Conservation (phyloP, 2,113 vertebrate genomes). For the Anhinga anhinga region DNA sequence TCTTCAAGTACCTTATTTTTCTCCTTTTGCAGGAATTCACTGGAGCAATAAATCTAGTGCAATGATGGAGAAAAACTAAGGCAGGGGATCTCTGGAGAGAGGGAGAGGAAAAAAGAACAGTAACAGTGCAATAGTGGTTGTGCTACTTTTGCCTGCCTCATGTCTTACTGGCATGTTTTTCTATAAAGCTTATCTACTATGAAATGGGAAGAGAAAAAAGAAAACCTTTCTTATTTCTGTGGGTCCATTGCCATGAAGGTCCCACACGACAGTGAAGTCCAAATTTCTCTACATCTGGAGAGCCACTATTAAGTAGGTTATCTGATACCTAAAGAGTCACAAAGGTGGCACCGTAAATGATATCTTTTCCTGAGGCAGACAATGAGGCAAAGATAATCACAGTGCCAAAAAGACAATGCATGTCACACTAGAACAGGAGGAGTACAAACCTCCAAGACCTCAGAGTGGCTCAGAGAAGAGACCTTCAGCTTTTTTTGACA, state of each 20-base stretch:
- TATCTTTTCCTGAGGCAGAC: conserved; percentile 55
- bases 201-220: not conserved
- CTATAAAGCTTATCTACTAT: not conserved
- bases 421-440: conserved; percentile 61
- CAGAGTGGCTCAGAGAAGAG: conserved; percentile 39
- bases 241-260: not conserved
- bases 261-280: conserved; percentile 7
- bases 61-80: conserved; percentile 71
- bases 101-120: not conserved
- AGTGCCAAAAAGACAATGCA: conserved; percentile 51
- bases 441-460: conserved; percentile 39
- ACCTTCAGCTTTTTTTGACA: conserved; percentile 50
- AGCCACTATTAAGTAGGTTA: conserved; percentile 46
- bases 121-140: not conserved
- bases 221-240: not conserved
- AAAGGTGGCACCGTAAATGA: conserved; percentile 49
- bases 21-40: conserved; percentile 63
- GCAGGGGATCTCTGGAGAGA: conserved; percentile 56
- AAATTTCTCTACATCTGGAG: conserved; percentile 31
- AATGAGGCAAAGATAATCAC: conserved; percentile 46
- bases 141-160: conserved; percentile 7
- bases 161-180: not conserved
- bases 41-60: conserved; percentile 71
- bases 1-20: not conserved
- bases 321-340: conserved; percentile 45